phyloP scores from a whole-genome alignment of 2,888 invertebrate genomes.

The Drosophila mettleri region DNA sequence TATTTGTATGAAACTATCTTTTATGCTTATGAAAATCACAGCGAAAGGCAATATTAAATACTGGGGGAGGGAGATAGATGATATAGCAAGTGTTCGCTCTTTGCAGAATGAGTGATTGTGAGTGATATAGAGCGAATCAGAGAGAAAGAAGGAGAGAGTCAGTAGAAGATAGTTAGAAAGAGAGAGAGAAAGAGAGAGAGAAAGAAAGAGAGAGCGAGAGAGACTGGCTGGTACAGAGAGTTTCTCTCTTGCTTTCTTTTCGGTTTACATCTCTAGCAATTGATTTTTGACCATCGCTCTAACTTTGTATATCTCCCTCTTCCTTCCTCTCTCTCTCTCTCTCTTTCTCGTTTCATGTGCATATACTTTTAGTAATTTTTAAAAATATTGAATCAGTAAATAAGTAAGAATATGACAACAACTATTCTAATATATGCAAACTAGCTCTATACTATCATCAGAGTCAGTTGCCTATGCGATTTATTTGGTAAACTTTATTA shows the following conservation, averaged over 20 bases:
- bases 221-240: no score
- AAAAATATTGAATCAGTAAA: background rate
- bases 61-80: background rate
- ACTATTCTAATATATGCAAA: background rate
- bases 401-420: background rate
- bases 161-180: background rate
- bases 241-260: background rate
- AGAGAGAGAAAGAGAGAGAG: background rate
- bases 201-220: background rate
- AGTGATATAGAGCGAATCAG: background rate
- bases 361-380: background rate
- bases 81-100: no score
- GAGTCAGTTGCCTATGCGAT: background rate
- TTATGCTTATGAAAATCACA: background rate
- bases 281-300: background rate
- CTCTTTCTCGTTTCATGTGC: no score
- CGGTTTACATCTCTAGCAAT: background rate
- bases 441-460: background rate
- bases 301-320: background rate
- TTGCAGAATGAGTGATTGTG: background rate
- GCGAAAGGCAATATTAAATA: background rate
- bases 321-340: background rate
- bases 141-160: background rate
- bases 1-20: background rate
- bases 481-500: background rate